Evolutionary conservation across 2,113 vertebrate genomes (phyloP).

Genomic region (Camelus bactrianus): DNA sequence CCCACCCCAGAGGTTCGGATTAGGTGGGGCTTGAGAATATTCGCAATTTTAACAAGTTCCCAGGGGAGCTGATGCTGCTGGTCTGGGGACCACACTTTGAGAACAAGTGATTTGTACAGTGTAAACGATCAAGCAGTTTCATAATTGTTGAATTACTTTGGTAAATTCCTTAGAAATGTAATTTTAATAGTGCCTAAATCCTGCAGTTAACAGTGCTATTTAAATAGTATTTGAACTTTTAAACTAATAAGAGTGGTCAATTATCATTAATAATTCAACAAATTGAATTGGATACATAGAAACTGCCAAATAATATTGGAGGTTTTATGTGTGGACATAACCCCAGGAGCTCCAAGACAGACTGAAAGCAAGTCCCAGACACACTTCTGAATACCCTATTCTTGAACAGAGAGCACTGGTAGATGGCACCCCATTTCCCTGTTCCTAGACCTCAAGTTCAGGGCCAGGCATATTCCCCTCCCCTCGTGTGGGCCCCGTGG

Average conservation of each 20-base stretch:
- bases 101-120: not conserved
- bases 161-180: not conserved
- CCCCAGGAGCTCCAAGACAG: not conserved
- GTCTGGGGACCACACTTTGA: not conserved
- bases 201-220: constrained; percentile 19
- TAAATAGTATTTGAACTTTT: constrained; percentile 53
- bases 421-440: not conserved
- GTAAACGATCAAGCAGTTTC: constrained; percentile 18
- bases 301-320: not conserved
- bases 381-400: not conserved
- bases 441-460: not conserved
- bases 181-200: constrained; percentile 57
- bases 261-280: constrained; percentile 65
- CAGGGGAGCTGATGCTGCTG: not conserved
- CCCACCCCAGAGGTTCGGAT: not conserved
- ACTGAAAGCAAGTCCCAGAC: not conserved
- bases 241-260: constrained; percentile 44
- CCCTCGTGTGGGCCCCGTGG: accelerated
- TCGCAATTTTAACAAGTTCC: not conserved
- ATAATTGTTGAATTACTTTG: not conserved
- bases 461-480: not conserved
- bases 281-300: not conserved
- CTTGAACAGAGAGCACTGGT: not conserved
- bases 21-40: not conserved
- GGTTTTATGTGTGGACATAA: not conserved